Conservation (phyloP, 2,888 invertebrate genomes). For the Acrocyrtus sp. region DNA sequence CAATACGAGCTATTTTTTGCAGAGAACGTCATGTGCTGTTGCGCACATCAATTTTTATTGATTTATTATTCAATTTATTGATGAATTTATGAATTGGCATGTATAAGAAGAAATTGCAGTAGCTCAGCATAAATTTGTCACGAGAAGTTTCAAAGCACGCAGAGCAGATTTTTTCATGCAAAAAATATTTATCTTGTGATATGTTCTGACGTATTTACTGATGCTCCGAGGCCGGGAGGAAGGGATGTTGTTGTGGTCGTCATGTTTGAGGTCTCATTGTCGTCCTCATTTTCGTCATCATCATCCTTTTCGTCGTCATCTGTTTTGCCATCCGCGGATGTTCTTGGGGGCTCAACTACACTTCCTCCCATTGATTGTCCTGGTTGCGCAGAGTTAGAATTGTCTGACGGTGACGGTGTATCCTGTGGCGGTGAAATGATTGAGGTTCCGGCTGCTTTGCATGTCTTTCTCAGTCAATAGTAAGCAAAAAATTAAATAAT, state of each 20-base stretch:
- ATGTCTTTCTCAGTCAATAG: background rate
- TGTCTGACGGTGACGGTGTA: background rate
- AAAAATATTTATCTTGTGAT: constrained; percentile 6
- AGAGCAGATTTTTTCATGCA: background rate
- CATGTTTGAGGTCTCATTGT: background rate
- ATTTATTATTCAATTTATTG: too few species aligned
- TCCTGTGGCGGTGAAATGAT: background rate
- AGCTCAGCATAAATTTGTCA: background rate
- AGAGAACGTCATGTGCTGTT: too few species aligned
- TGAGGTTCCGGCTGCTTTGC: background rate
- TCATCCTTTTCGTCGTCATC: constrained; percentile 9
- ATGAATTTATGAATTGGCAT: too few species aligned
- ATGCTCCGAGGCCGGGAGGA: too few species aligned
- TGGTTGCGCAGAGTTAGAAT: background rate
- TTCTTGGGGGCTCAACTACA: background rate
- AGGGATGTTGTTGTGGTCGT: background rate
- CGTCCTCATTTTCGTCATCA: constrained; percentile 14
- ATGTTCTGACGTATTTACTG: constrained; percentile 8
- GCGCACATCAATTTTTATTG: too few species aligned
- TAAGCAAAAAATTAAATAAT: background rate
- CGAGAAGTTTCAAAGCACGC: background rate
- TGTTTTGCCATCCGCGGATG: constrained; percentile 2
- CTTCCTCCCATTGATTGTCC: background rate
- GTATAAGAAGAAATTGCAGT: too few species aligned
- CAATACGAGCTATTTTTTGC: too few species aligned